These are phyloP conservation scores for Lasioglossum calceatum DNA, from an alignment of 2,888 invertebrate genomes.

Conservation along the genomic window DNA sequence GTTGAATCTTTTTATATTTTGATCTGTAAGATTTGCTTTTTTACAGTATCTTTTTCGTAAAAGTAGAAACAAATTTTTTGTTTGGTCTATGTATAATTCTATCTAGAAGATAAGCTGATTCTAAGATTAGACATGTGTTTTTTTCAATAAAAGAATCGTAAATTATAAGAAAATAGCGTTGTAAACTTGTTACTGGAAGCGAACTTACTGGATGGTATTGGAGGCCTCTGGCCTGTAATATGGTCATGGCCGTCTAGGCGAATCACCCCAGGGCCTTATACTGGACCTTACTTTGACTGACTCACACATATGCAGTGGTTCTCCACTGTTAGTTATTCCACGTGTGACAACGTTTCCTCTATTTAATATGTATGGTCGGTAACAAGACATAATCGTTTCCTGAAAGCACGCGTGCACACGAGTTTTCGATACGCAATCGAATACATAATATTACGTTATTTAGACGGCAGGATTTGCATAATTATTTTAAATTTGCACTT, in stretches of 20 bases:
- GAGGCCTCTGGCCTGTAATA: constrained; percentile 81
- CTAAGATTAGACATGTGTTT: too few relatives aligned
- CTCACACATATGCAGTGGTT: constrained; percentile 77
- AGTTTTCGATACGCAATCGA: neutral
- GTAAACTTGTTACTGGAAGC: constrained; percentile 60
- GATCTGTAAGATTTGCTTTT: neutral
- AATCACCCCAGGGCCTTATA: constrained; percentile 82
- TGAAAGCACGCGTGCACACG: neutral
- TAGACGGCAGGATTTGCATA: neutral
- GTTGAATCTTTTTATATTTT: constrained; percentile 1
- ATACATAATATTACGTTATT: constrained; percentile 5
- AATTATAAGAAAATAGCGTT: neutral
- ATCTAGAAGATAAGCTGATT: too few relatives aligned
- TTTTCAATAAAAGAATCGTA: too few relatives aligned
- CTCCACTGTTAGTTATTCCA: constrained; percentile 65
- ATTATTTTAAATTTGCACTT: neutral
- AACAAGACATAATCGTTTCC: neutral
- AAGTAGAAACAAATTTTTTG: too few relatives aligned
- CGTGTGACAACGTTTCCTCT: constrained; percentile 6
- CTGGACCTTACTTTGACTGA: constrained; percentile 75
- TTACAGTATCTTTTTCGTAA: neutral
- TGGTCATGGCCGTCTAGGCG: constrained; percentile 82
- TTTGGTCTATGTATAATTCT: too few relatives aligned
- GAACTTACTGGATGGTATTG: constrained; percentile 69
- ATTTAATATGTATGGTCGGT: constrained; percentile 26